Percentiles rank a stretch among this genome's conserved stretches.
Evolutionary conservation across 2,113 vertebrate genomes (phyloP).

Genomic region (Microtus richardsoni): DNA sequence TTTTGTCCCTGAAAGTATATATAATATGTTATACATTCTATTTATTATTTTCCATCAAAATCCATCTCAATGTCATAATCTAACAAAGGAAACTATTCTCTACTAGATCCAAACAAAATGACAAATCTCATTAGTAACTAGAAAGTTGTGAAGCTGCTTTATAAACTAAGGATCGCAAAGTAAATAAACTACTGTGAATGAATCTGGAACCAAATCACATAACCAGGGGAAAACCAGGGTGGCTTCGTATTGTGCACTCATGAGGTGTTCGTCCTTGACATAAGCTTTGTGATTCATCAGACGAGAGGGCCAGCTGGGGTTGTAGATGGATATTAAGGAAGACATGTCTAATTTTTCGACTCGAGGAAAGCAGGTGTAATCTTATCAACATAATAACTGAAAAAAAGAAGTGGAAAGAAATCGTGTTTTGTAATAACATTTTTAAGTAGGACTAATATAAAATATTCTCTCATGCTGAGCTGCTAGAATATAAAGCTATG

Average conservation of each 20-base stretch:
- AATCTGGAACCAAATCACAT: background rate
- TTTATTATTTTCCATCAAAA: background rate
- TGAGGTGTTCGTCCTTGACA: background rate
- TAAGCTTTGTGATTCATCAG: background rate
- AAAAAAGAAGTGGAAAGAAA: background rate
- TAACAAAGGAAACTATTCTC: background rate
- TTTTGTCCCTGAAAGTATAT: conserved; percentile 24
- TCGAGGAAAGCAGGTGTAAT: background rate
- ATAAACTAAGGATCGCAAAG: background rate
- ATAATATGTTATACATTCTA: background rate
- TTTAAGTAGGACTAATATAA: background rate
- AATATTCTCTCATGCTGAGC: background rate
- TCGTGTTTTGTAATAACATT: background rate
- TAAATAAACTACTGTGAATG: background rate
- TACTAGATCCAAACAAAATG: background rate
- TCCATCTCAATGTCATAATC: background rate
- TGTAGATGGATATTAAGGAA: conserved; percentile 17
- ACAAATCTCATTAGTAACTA: background rate
- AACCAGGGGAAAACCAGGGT: background rate
- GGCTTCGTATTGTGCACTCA: background rate
- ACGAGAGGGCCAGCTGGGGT: background rate
- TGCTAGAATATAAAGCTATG: background rate
- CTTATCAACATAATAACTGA: background rate
- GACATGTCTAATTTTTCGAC: background rate
- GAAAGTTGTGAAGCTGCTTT: background rate